Base-by-base conservation (phyloP, 1,140 invertebrate genomes). In the Trachymyrmex cornetzi region DNA sequence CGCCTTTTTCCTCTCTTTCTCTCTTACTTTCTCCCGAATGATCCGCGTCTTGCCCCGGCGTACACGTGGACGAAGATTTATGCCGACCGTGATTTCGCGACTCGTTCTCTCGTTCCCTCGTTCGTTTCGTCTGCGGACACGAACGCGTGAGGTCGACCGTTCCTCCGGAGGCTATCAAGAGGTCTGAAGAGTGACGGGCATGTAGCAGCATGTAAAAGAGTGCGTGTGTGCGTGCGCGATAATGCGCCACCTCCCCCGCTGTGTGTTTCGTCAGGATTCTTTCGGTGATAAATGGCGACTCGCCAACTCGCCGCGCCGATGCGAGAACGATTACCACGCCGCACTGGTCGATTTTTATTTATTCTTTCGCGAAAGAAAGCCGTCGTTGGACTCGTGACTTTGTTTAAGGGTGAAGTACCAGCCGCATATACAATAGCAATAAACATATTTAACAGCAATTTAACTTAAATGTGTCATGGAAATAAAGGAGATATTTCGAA, bases 61-160 rank as follows among this genome's bases (percentile, higher is more conserved):
- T 63, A 87, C 67, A 50, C 48, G 57, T 64, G 85, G 30, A 81
- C 63, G 71, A 87, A 87, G 86, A 87, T 87, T 87, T 87, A 85
- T 85, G 34, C 61, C 48, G n/a, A 12, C 38, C 59, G 59, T 84
- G 86, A 77, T 75, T 75, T 81, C 80, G 63, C 71, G 53, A 75
- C 38, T 53, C 50, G 57, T 57, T 66, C 64, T 38, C 34, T 27
- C 50, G 66, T 72, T 81, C 79, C 44, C 19, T 53, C 66, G 77
- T 75, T 53, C 66, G 27, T 74, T 84, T 57, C 69, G 80, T 75
- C 69, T 24, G 80, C 69, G 69, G 55, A 61, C 50, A 82, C 38
- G 77, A 64, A 66, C 77, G 59, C 77, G 59, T 34, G 14, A n/a
- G 30, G 77, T 30, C 77, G 55, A 72, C 24, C 48, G 80, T 82